phyloP scores from a whole-genome alignment of 2,888 invertebrate genomes.

The Adela reaumurella region DNA sequence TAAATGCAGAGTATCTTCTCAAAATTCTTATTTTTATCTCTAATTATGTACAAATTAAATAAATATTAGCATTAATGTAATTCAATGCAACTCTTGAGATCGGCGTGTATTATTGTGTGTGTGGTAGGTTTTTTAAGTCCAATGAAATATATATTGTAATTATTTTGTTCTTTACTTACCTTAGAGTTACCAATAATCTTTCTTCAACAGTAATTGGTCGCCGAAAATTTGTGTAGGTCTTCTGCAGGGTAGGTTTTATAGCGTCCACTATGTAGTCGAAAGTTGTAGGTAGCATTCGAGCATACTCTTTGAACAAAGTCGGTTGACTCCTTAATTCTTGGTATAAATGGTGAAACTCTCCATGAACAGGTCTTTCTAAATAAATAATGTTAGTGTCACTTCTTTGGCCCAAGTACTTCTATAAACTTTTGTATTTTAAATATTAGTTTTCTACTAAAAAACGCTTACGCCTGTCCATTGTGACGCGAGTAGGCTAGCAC shows the following conservation, averaged over 20 bases:
- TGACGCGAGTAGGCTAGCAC: no score
- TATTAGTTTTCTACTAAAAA: constrained; percentile 1
- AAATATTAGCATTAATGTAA: constrained; percentile 12
- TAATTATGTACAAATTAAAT: constrained; percentile 7
- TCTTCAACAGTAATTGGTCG: constrained; percentile 13
- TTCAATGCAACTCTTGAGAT: no score
- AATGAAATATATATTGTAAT: constrained; percentile 7
- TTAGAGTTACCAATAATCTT: constrained; percentile 13
- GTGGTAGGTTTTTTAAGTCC: constrained; percentile 7
- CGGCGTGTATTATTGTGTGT: no score
- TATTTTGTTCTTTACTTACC: constrained; percentile 12
- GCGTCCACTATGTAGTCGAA: constrained; percentile 1
- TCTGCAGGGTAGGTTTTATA: constrained; percentile 3
- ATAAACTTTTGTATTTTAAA: background rate
- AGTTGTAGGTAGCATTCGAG: constrained; percentile 1
- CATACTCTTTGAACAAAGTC: background rate
- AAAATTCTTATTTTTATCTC: no score
- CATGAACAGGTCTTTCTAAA: constrained; percentile 1
- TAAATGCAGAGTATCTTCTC: constrained; percentile 9
- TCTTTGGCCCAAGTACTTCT: background rate
- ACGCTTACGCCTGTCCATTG: constrained; percentile 1
- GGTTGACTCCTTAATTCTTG: constrained; percentile 1
- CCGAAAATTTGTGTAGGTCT: constrained; percentile 12
- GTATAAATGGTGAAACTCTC: constrained; percentile 1
- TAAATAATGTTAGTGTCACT: background rate